Evolutionary conservation across 2,888 invertebrate genomes (phyloP).

Genomic region (Epistrophe grossulariae): DNA sequence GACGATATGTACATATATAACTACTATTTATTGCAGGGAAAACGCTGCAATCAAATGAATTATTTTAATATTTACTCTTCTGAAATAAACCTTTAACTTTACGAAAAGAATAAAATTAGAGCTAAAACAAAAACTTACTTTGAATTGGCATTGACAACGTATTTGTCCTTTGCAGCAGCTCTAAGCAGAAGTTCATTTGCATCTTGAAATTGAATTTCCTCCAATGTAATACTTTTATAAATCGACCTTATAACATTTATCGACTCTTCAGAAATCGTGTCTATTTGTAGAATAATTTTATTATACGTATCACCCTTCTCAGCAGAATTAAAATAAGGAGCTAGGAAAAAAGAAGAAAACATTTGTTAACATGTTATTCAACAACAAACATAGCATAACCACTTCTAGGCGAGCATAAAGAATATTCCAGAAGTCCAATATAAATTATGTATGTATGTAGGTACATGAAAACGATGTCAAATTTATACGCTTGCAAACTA

Average conservation of each 20-base stretch:
- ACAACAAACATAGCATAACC: neutral
- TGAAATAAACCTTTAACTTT: neutral
- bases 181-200: conserved; percentile 92
- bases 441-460: too few species aligned
- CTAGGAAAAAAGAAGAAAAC: conserved; percentile 79
- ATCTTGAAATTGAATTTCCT: conserved; percentile 90
- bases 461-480: neutral
- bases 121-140: conserved; percentile 69
- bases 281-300: conserved; percentile 91
- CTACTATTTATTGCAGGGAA: too few species aligned
- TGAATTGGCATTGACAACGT: conserved; percentile 78
- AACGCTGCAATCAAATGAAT: too few species aligned
- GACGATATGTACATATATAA: too few species aligned
- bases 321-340: conserved; percentile 86
- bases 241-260: conserved; percentile 87
- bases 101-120: neutral
- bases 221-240: conserved; percentile 86
- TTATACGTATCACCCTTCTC: conserved; percentile 88
- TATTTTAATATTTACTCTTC: neutral
- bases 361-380: neutral
- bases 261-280: conserved; percentile 88
- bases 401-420: neutral
- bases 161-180: conserved; percentile 84
- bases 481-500: neutral
- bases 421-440: neutral